Base-by-base conservation (phyloP, 2,888 invertebrate species). In the Drosophila flavopinicola region DNA sequence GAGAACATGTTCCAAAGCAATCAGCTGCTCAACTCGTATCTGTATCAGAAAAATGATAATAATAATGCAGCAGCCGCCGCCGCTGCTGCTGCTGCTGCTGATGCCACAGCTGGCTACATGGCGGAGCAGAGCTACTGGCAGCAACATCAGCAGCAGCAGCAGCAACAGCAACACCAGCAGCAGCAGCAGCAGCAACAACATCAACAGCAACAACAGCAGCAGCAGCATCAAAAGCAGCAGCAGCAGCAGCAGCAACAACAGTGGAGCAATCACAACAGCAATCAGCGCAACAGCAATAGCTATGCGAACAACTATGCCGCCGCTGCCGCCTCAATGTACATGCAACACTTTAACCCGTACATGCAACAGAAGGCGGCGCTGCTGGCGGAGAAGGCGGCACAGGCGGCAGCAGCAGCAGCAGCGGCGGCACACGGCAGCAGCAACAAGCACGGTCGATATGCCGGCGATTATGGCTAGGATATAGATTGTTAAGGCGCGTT, bases 321-420 rank as follows among this genome's bases (percentile, higher is more conserved):
- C 32, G 76, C 75, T 63, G 72, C 88, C 29, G 80, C 80, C 11
- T 87, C 78, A 20, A 86, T 87, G 67, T 88, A 88, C 63, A 88
- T 89, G 88, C 89, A 79, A 59, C 78, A 88, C 59, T 84, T 84
- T 24, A 84, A 84, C 84, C 84, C 84, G 25, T 84, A 84, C 42
- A 73, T 85, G 75, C 85, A 88, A 58, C 88, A 79, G 44, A 84
- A 82, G 66, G 84, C 82, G n/a, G 84, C 75, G 9, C 53, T 78
- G 60, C 76, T 88, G 9, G 79, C 79, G 15, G 82, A 83, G n/a
- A 83, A 83, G 63, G 80, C 88, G 25, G 76, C 88, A 27, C 78
- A 82, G 25, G 83, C 87, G 23, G 85, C 83, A 20, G 73, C 80
- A 6, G 69, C 66, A 15, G 76, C 84, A 1, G 72, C 77, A 25